These are phyloP conservation scores for Callinectes sapidus DNA, from an alignment of 2,888 invertebrate genomes.

Conservation along the genomic window DNA sequence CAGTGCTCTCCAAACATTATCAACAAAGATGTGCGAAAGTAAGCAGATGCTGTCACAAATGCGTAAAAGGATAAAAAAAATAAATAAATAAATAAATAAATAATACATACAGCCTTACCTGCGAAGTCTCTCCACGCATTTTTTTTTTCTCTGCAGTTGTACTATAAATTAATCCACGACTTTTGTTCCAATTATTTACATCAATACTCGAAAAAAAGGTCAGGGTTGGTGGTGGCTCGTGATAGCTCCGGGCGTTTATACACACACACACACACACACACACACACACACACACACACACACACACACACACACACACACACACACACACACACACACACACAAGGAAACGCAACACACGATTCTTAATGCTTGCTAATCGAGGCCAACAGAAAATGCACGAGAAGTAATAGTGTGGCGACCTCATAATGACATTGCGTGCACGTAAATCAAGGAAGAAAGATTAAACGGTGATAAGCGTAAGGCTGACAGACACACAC, in stretches of 20 bases:
- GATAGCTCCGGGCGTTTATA: neutral
- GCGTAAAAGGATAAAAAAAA: neutral
- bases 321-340: no score
- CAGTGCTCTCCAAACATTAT: neutral
- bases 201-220: constrained; percentile 3
- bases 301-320: no score
- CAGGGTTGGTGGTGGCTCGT: constrained; percentile 6
- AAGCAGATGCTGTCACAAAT: no score
- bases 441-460: neutral
- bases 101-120: neutral
- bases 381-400: no score
- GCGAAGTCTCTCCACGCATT: neutral
- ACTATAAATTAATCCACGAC: neutral
- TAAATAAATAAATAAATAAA: neutral
- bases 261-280: neutral
- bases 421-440: neutral
- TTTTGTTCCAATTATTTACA: neutral
- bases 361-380: no score
- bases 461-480: neutral
- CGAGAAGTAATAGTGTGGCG: neutral
- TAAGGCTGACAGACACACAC: neutral
- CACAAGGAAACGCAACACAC: no score
- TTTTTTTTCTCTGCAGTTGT: neutral
- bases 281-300: neutral
- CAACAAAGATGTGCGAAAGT: no score